Conservation (phyloP, 2,113 vertebrate genomes). For the Crotalus helleri region DNA sequence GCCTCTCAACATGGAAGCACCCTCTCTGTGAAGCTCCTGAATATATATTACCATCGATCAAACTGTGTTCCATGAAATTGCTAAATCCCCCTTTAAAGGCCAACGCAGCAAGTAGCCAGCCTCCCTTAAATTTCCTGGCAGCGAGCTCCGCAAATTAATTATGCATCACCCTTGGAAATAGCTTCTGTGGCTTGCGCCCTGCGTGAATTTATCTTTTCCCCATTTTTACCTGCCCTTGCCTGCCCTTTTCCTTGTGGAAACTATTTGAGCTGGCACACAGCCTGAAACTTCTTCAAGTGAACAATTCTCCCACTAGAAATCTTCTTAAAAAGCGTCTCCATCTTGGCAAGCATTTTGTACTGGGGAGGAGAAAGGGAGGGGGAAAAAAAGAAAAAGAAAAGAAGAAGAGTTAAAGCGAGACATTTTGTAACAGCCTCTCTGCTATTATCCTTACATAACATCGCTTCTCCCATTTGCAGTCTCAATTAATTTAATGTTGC, state of each 20-base stretch:
- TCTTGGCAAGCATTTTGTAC: neutral
- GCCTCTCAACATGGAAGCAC: neutral
- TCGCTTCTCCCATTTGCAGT: conserved; percentile 20
- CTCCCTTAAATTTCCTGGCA: neutral
- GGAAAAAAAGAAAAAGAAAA: neutral
- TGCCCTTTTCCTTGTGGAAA: neutral
- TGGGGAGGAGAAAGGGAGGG: neutral
- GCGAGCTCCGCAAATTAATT: neutral
- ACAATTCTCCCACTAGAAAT: neutral
- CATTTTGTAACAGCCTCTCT: conserved; percentile 4
- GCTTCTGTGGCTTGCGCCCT: neutral
- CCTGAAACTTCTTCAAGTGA: neutral
- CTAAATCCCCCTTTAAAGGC: neutral
- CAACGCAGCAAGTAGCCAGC: neutral
- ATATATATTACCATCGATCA: neutral
- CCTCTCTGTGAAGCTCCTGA: neutral
- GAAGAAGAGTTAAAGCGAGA: neutral
- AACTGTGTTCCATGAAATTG: neutral
- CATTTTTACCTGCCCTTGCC: neutral
- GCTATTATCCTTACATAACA: conserved; percentile 30
- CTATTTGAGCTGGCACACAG: neutral
- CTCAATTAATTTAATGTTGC: conserved; percentile 35
- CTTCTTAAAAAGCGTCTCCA: neutral
- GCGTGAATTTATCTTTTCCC: neutral
- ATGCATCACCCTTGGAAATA: neutral